Evolutionary conservation across 2,113 vertebrate genomes (phyloP), one percentile per base, ranked within the genome.

Genomic region (Platysternon megacephalum): DNA sequence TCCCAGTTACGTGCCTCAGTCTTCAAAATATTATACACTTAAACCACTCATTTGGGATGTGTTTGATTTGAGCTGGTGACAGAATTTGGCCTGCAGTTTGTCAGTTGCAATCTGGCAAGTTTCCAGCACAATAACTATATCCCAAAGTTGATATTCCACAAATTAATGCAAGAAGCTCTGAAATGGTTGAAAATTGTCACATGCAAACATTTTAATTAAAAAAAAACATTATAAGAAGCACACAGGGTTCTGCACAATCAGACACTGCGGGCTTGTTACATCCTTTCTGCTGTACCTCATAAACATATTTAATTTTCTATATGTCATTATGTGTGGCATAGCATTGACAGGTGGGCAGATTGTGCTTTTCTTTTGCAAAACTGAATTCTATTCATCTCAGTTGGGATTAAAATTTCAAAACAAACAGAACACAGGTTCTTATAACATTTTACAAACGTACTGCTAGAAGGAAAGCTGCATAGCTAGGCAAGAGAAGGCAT

Each of bases 11-110:
- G 86, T 90, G 78, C 13, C 32, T 92, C 52, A 82, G 87, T 68
- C 95, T 84, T 97, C 94, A 95, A 97, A 97, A 97, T 93, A 97
- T 95, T 96, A 82, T 48, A 58, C 4, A 12, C 93, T 39, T 61
- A 92, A 87, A 87, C 95, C 55, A 94, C 91, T 93, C 93, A 48
- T 58, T 93, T 78, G 83, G 84, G 91, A 87, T 46, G 87, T 3
- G 79, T 88, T 87, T 90, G 88, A 90, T 93, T 87, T 58, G 82
- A 95, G 5, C 44, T 84, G 49, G 32, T 80, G 6, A 51, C 92
- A 94, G 90, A 97, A 93, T 81, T 94, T 49, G 16, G 90, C 91
- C 61, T 56, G 93, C 87, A 86, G 88, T 83, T 97, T 93, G 80
- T 93, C 91, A 86, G 6, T 74, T 93, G 44, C 88, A 94, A 96